Evolutionary conservation across 2,113 vertebrate genomes (phyloP), one percentile per base, ranked within the genome.

Genomic region (Oxygymnocypris stewartii): DNA sequence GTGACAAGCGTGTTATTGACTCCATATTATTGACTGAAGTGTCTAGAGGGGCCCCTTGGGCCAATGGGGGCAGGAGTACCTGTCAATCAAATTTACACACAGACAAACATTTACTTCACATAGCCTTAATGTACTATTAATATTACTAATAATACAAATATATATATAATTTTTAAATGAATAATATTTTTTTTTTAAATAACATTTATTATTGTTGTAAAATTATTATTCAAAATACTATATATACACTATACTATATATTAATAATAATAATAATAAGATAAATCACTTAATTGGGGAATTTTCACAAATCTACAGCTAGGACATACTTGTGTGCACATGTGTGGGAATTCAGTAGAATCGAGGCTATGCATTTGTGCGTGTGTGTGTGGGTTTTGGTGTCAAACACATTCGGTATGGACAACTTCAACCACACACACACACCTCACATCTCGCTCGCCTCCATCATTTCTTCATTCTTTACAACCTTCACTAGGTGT

Each of bases 321-420:
- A 25, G n/a, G 25, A 78, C 42, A n/a, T 25, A 35, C 73, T 75
- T 42, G 0, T 47, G 42, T 28, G 35, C 11, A 12, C 37, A 47
- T 51, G 35, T 73, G 78, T 61, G 1, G 51, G 69, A 51, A 85
- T 7, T 18, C 49, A 42, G 25, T 61, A 31, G 31, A 13, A 54
- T 63, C n/a, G 1, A 54, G 57, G 69, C 25, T 61, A 5, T n/a
- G 13, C 8, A 11, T 82, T 82, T 76, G 85, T 57, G 80, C 84
- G 79, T 73, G n/a, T n/a, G n/a, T n/a, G n/a, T n/a, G 67, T 85
- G 75, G 61, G 65, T 37, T 47, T 49, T 37, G 5, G 40, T 61
- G 57, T 49, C 20, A 80, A 71, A 87, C 4, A 80, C 69, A 89
- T 82, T 73, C 82, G 71, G 89, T 88, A 88, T 44, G 79, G 65